Evolutionary conservation across 2,797 vertebrate genomes (phyloP), one percentile per base, ranked within the genome.

Genomic region (Enteromius trimaculatus): DNA sequence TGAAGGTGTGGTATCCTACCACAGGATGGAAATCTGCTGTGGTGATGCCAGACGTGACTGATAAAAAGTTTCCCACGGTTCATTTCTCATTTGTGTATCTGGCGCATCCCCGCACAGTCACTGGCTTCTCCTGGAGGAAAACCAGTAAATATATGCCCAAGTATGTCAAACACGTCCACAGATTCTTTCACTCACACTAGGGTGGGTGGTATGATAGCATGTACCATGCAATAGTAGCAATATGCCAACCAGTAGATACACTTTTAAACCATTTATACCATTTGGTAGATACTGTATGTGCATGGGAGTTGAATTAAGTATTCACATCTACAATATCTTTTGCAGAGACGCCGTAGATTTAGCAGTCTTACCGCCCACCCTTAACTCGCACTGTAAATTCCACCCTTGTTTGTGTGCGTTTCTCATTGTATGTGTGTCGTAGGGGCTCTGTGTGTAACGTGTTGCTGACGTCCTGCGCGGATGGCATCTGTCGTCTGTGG

Each of bases 381-480:
- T 62, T 62, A 26, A 44, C 23, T 44, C 55, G 13, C 55, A 13
- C 75, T 42, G 14, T 60, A 11, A 77, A 19, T 60, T 77, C 13
- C 55, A 44, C 34, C n/a, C 23, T 3, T 66, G 49, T 47, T 53
- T 72, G 19, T 77, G 70, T 68, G 16, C 37, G 6, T 29, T 44
- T 72, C 7, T 51, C 14, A 21, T 70, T 69, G 77, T 85, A 37
- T 81, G 60, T 89, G n/a, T 89, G 47, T 90, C 88, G 53, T 86
- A 99, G 98, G 94, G 97, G 97, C 19, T 96, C 97, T 0, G 96
- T 99, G 80, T 98, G 97, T 93, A 99, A 99, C n/a, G 97, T 98
- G 86, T 82, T 99, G 87, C 92, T 99, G 89, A 99, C 98, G 0
- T 99, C 98, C 4, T 99, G 98, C 84, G 95, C 97, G 47, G 98